A percentile compares a stretch with the other conserved stretches of the same genome.
phyloP scores from a whole-genome alignment of 2,113 vertebrate species.

The Jaculus jaculus region DNA sequence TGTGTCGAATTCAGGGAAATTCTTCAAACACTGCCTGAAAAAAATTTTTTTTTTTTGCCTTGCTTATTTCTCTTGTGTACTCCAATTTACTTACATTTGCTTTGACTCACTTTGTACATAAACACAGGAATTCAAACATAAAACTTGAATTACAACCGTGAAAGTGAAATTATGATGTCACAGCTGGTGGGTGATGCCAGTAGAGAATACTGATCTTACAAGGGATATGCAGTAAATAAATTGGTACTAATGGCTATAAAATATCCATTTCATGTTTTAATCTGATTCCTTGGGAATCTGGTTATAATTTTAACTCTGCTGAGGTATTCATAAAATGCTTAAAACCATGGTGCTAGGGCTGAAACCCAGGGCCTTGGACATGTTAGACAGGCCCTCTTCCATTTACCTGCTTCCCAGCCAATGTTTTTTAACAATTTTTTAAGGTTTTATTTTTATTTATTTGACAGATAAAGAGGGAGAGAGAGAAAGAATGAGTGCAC shows the following conservation, averaged over 20 bases:
- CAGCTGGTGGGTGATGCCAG: not conserved
- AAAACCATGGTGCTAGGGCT: not conserved
- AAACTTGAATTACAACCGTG: not conserved
- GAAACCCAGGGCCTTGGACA: not conserved
- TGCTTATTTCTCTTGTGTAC: not conserved
- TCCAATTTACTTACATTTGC: not conserved
- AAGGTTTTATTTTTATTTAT: too few relatives aligned
- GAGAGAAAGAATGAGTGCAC: too few relatives aligned
- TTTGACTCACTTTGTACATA: not conserved
- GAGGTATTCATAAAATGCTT: slow-evolving; percentile 7
- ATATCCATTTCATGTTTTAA: slow-evolving; percentile 8
- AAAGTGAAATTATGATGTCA: not conserved
- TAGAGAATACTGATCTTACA: not conserved
- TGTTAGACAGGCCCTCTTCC: too few relatives aligned
- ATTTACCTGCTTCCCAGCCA: not conserved
- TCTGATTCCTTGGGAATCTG: slow-evolving; percentile 10
- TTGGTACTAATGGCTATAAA: not conserved
- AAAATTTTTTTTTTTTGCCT: not conserved
- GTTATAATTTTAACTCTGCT: slow-evolving; percentile 6
- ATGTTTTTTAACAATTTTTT: too few relatives aligned
- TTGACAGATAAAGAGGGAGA: too few relatives aligned
- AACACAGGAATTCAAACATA: not conserved
- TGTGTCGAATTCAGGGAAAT: not conserved
- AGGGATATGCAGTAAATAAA: not conserved
- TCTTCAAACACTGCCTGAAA: not conserved